phyloP scores from a whole-genome alignment of 2,888 invertebrate genomes.

The Diarsia mendica region DNA sequence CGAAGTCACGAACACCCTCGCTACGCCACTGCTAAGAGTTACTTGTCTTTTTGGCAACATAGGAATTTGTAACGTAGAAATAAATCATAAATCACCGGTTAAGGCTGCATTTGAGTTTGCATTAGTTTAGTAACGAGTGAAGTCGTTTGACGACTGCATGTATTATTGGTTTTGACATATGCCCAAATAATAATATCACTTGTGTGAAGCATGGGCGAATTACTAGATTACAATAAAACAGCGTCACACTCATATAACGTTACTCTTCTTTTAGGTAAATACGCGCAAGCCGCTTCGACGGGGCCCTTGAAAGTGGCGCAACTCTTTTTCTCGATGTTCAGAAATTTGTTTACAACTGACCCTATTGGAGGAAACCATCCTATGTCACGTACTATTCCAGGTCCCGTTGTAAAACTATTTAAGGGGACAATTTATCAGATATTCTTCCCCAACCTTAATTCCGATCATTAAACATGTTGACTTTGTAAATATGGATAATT shows the following conservation, averaged over 20 bases:
- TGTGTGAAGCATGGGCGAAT: background rate
- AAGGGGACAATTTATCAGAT: background rate
- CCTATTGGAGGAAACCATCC: conserved; percentile 16
- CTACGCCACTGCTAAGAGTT: no score
- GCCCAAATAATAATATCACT: background rate
- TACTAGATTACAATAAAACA: background rate
- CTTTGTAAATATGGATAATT: background rate
- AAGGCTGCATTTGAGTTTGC: background rate
- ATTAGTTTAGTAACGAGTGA: background rate
- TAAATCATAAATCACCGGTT: no score
- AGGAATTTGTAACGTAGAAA: no score
- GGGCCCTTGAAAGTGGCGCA: background rate
- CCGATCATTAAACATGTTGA: background rate
- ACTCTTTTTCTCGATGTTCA: fast-evolving
- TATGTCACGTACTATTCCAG: conserved; percentile 1
- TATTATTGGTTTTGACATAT: no score
- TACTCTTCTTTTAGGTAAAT: conserved; percentile 17
- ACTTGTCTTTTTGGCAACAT: no score
- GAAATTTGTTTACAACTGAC: background rate
- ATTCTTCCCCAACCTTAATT: background rate
- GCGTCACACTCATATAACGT: background rate
- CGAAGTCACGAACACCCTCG: no score
- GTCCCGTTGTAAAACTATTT: background rate
- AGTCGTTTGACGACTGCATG: background rate
- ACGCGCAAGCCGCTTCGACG: background rate